phyloP scores from a whole-genome alignment of 2,797 vertebrate genomes.

The Pterois miles region DNA sequence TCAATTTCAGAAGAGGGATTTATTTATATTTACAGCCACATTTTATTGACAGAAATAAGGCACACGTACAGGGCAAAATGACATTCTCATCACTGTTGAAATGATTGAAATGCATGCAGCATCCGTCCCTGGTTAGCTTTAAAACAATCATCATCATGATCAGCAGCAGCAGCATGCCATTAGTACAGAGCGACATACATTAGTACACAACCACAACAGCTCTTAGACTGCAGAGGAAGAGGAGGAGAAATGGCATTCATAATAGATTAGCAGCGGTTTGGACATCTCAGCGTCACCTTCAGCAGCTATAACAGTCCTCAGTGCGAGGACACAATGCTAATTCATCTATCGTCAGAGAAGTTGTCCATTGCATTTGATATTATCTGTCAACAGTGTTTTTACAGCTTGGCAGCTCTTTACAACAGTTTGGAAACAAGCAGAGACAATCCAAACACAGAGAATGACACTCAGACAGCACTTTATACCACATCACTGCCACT shows the following conservation, averaged over 20 bases:
- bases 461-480: conserved; percentile 37
- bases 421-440: conserved; percentile 38
- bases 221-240: conserved; percentile 16
- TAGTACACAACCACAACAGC: conserved; percentile 28
- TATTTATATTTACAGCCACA: conserved; percentile 50
- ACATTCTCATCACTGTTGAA: conserved; percentile 27
- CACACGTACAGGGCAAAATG: conserved; percentile 49
- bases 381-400: conserved; percentile 2
- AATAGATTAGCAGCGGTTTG: neutral
- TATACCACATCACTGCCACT: conserved; percentile 20
- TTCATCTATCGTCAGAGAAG: conserved; percentile 13
- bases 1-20: conserved; percentile 46
- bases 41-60: conserved; percentile 55
- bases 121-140: conserved; percentile 14
- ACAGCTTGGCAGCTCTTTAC: conserved; percentile 36
- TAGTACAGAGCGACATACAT: conserved; percentile 49
- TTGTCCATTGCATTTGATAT: conserved; percentile 6
- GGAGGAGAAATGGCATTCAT: conserved; percentile 6
- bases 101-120: conserved; percentile 36
- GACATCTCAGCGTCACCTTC: too few species aligned
- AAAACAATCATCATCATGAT: conserved; percentile 19
- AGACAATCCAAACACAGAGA: conserved; percentile 40
- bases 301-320: too few species aligned
- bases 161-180: conserved; percentile 21
- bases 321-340: too few species aligned